phyloP scores from a whole-genome alignment of 2,113 vertebrate genomes.

The Picathartes gymnocephalus region DNA sequence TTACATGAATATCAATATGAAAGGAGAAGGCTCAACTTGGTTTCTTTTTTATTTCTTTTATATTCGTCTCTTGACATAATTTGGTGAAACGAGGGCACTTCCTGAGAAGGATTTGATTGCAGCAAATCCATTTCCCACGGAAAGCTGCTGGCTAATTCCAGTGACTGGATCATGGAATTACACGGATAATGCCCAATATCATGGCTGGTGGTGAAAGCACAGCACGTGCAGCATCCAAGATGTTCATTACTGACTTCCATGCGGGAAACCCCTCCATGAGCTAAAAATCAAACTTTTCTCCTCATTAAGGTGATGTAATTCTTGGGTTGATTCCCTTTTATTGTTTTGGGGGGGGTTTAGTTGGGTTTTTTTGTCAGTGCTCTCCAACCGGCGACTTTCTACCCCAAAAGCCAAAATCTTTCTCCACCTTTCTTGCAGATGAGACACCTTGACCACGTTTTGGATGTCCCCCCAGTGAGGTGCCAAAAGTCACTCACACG shows the following conservation, averaged over 20 bases:
- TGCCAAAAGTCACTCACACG: fast-evolving
- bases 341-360: fast-evolving
- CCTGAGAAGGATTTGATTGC: background rate
- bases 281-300: background rate
- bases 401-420: background rate
- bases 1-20: background rate
- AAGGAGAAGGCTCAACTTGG: background rate
- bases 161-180: background rate
- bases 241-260: no score
- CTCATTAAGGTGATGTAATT: background rate
- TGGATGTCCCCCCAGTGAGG: fast-evolving
- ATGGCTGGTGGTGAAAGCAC: background rate
- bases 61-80: background rate
- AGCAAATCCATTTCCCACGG: background rate
- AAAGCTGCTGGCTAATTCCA: background rate
- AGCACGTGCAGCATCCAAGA: background rate
- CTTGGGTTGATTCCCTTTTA: background rate
- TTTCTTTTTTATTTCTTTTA: background rate
- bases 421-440: background rate
- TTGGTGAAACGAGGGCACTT: background rate
- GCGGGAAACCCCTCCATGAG: background rate
- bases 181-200: background rate
- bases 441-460: background rate
- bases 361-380: background rate
- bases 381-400: background rate